Base-by-base conservation (phyloP, 2,888 invertebrate genomes). In the Drosophila rubida region DNA sequence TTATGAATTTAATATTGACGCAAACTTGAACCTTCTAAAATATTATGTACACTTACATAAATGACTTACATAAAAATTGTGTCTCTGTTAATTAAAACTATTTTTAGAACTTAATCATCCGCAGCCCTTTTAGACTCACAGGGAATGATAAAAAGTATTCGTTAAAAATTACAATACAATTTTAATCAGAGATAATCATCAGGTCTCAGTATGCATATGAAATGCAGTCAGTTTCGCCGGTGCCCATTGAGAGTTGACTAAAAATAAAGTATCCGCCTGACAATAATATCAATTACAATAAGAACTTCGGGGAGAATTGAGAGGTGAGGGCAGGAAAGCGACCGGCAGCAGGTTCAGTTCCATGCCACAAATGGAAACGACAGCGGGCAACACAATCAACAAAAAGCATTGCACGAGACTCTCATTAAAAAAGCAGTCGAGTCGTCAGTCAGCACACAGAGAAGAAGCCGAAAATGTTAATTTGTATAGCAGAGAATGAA, bases 261-360 rank as follows among this genome's bases (percentile, higher is more conserved):
- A 85, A 82, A 82, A 87, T 87, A 85, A 85, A 79, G 53, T 63
- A 65, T 67, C 66, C 58, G 82, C 76, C 66, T 82, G 80, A 87
- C 82, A 71, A 82, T 82, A 76, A 82, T 87, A 82, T 85, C 80
- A 87, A 82, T 87, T 87, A 79, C 79, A 76, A 73, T 70, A 48
- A 2, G 4, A 30, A 11, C 9, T 9, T 9, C 2, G 30, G 2
- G 4, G 3, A 14, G 11, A 25, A 7, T 25, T 0, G 25, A 6
- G 14, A 2, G 9, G 35, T 6, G 3, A 2, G 13, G 13, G 13
- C 2, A 19, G 30, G 2, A 4, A 44, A 22, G 22, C 14, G 9
- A 48, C 44, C 32, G 45, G 46, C 50, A 67, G 57, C 63, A 61
- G 62, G 44, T 51, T 73, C 67, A 54, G 49, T 60, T 70, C 30